Evolutionary conservation across 2,888 invertebrate species (phyloP).

Genomic region (Matsumyia berberina): DNA sequence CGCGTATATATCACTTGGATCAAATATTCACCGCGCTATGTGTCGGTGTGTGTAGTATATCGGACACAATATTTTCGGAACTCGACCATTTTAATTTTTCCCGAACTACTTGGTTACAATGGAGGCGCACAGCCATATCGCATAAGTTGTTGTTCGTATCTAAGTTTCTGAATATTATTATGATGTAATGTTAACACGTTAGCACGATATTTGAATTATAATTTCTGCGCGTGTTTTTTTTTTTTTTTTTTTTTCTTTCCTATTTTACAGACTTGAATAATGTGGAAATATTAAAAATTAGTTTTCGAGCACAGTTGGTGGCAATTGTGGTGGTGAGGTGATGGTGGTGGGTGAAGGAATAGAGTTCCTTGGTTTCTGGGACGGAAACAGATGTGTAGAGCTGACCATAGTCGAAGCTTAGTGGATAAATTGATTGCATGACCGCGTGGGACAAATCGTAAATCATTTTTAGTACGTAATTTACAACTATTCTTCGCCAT

Average conservation of each 20-base stretch:
- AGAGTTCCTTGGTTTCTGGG: constrained; percentile 54
- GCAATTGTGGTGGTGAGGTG: constrained; percentile 12
- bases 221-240: constrained; percentile 69
- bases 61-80: constrained; percentile 8
- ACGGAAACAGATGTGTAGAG: constrained; percentile 40
- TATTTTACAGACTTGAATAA: constrained; percentile 72
- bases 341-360: constrained; percentile 5
- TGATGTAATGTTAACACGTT: constrained; percentile 78
- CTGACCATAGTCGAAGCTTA: constrained; percentile 44
- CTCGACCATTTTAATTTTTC: constrained; percentile 57
- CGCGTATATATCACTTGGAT: constrained; percentile 41
- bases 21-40: constrained; percentile 59
- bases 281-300: constrained; percentile 75
- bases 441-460: constrained; percentile 75
- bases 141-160: constrained; percentile 26
- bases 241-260: constrained; percentile 11
- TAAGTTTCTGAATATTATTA: constrained; percentile 67
- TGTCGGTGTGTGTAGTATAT: not conserved
- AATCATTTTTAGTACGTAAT: constrained; percentile 74
- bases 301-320: constrained; percentile 70
- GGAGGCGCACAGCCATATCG: constrained; percentile 29
- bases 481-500: constrained; percentile 74
- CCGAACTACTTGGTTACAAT: constrained; percentile 28
- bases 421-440: constrained; percentile 72
- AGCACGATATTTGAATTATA: constrained; percentile 77